Conservation (phyloP, 2,113 vertebrate species). For the Vidua chalybeata region DNA sequence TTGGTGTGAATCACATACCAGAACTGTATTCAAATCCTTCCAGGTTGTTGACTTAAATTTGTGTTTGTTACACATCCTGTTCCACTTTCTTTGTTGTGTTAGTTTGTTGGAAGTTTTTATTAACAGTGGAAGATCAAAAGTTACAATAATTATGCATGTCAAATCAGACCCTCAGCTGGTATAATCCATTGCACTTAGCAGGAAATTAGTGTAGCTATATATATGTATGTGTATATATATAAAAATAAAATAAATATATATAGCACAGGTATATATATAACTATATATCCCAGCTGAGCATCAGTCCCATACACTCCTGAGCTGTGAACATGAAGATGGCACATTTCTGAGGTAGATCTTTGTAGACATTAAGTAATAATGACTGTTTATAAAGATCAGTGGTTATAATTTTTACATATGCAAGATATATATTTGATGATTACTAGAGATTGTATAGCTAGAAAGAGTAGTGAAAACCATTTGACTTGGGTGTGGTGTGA, state of each 20-base stretch:
- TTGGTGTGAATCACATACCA: conserved; percentile 39
- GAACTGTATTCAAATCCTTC: background rate
- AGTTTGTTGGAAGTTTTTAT: background rate
- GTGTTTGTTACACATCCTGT: background rate
- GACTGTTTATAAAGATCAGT: background rate
- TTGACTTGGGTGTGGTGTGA: background rate
- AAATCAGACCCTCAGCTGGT: background rate
- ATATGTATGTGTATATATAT: background rate
- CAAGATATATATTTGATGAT: background rate
- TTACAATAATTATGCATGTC: background rate
- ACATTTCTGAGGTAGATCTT: background rate
- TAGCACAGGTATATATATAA: background rate
- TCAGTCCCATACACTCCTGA: background rate
- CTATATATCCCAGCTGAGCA: background rate
- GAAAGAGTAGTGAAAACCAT: background rate
- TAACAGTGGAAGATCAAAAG: background rate
- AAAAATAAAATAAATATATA: background rate
- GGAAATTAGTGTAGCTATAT: background rate
- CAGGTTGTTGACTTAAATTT: background rate
- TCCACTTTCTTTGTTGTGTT: background rate
- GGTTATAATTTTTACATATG: background rate
- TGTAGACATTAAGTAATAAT: background rate
- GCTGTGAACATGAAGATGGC: background rate
- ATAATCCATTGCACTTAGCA: background rate
- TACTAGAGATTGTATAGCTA: background rate